phyloP scores from a whole-genome alignment of 2,888 invertebrate genomes.

The Pogonocherus hispidulus region DNA sequence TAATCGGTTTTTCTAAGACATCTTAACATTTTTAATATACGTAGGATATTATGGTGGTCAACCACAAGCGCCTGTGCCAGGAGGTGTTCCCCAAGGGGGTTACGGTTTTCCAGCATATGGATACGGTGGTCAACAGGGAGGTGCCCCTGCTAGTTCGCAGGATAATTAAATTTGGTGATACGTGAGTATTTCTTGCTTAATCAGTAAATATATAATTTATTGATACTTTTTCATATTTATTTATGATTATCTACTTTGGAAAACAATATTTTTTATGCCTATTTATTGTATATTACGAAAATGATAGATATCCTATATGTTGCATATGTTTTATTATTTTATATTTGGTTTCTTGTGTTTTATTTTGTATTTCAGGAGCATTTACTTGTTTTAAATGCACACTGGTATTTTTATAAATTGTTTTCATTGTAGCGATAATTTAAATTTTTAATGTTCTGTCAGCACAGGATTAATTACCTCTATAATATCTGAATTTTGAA shows the following conservation, averaged over 20 bases:
- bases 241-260: slow-evolving; percentile 54
- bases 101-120: slow-evolving; percentile 69
- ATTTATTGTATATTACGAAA: slow-evolving; percentile 26
- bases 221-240: slow-evolving; percentile 41
- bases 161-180: slow-evolving; percentile 50
- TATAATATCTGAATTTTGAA: too few relatives aligned
- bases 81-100: slow-evolving; percentile 65
- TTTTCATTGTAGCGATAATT: slow-evolving; percentile 53
- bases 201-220: slow-evolving; percentile 23
- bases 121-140: slow-evolving; percentile 62
- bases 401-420: slow-evolving; percentile 46
- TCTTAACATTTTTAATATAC: slow-evolving; percentile 10
- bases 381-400: slow-evolving; percentile 41
- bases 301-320: slow-evolving; percentile 35
- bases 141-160: slow-evolving; percentile 49
- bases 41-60: slow-evolving; percentile 66
- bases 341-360: slow-evolving; percentile 43
- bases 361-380: slow-evolving; percentile 53
- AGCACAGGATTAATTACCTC: background rate
- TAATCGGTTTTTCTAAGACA: background rate
- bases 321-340: slow-evolving; percentile 34
- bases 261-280: slow-evolving; percentile 50
- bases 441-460: slow-evolving; percentile 17
- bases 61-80: slow-evolving; percentile 61
- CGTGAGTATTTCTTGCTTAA: slow-evolving; percentile 39